A percentile compares a stretch with the other conserved stretches of the same genome.
These are phyloP conservation scores for Eugnorisma glareosa DNA, from an alignment of 2,888 invertebrate species.

Conservation along the genomic window DNA sequence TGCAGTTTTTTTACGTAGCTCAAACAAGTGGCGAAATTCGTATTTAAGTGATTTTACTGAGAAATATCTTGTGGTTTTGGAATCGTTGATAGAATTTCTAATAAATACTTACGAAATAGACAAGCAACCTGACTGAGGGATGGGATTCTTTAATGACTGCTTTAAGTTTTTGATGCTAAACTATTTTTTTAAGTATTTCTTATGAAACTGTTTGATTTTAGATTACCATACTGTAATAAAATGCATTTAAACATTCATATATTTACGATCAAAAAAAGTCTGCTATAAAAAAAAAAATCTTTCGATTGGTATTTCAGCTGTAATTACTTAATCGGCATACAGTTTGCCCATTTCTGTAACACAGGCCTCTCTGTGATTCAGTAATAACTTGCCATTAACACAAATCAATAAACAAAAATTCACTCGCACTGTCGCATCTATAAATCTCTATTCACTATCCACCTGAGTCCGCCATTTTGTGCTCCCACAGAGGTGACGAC, in stretches of 20 bases:
- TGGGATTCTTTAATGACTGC: background rate
- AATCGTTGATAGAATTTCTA: background rate
- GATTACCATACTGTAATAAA: background rate
- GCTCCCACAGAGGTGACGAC: conserved; percentile 56
- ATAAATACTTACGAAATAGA: background rate
- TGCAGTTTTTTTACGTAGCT: background rate
- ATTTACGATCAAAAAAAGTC: background rate
- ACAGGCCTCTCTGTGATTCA: background rate
- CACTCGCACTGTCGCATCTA: conserved; percentile 3
- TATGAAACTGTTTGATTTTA: background rate
- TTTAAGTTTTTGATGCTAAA: background rate
- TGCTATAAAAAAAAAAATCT: background rate
- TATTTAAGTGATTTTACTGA: background rate
- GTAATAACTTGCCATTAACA: background rate
- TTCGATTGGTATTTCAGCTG: background rate
- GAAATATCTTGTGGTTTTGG: background rate
- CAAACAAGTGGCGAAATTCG: background rate
- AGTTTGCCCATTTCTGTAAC: background rate
- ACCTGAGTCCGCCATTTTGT: conserved; percentile 53
- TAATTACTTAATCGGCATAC: background rate
- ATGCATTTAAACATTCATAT: background rate
- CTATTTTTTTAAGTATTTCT: background rate
- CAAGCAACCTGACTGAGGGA: background rate
- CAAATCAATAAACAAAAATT: background rate
- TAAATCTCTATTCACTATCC: background rate